Percentiles rank a stretch among this genome's conserved stretches.
phyloP scores from a whole-genome alignment of 2,113 vertebrate genomes.

The Bolborhynchus lineola region DNA sequence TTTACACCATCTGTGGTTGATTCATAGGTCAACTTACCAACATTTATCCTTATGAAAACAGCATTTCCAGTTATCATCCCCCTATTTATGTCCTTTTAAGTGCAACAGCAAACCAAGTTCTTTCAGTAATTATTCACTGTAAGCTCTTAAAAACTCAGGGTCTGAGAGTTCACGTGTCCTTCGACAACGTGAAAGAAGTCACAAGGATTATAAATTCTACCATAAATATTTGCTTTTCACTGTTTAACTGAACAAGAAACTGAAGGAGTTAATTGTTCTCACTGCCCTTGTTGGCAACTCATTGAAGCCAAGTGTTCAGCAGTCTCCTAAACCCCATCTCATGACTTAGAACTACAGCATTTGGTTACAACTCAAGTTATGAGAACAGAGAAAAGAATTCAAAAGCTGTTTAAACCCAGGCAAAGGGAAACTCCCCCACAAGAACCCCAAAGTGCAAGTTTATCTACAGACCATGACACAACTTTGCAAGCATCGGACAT shows the following conservation, averaged over 20 bases:
- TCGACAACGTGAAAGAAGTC: not conserved
- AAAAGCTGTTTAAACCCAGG: not conserved
- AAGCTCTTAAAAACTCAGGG: not conserved
- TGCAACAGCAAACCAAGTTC: not conserved
- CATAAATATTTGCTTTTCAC: not conserved
- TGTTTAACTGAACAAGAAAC: not conserved
- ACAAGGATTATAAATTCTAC: not conserved
- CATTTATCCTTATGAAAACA: not conserved
- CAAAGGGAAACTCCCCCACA: not conserved
- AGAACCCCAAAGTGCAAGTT: not conserved
- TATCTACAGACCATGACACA: not conserved
- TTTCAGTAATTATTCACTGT: not conserved
- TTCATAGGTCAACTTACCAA: not conserved
- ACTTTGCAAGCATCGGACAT: not conserved
- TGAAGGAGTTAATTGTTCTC: not conserved
- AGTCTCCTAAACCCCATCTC: not conserved
- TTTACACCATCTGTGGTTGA: fast-evolving
- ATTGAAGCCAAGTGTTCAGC: not conserved
- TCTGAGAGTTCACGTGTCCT: not conserved
- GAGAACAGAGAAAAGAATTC: not conserved
- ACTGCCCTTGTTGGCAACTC: not conserved
- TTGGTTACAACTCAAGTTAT: not conserved
- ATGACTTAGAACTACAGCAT: not conserved
- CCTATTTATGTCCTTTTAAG: not conserved
- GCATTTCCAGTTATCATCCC: not conserved